Base-by-base conservation (phyloP, 64 coral and sea anemone genomes). In the Porites lutea region DNA sequence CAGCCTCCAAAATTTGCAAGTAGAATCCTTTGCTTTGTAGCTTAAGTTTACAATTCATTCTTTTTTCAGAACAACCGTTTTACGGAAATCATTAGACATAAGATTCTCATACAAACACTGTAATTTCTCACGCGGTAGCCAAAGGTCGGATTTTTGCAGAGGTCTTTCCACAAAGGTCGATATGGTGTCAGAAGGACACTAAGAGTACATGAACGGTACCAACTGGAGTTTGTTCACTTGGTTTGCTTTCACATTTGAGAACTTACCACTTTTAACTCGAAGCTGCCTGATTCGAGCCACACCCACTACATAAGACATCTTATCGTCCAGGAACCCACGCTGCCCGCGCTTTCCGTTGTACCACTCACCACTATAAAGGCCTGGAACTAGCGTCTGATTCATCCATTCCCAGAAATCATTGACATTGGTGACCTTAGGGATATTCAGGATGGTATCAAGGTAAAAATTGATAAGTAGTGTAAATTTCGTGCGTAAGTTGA, bases 231-330 rank as follows among this genome's bases (percentile, higher is more conserved):
- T 75, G 23, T 75, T 47, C 5, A 15, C 48, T 22, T 2, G 13
- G 79, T 48, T 18, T n/a, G 18, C 51, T 53, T 23, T 52, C 9
- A 55, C 75, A 72, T 58, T 19, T 47, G 76, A 13, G 20, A 12
- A 59, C 74, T 74, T 74, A 99, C 97, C 91, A 18, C 50, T 89
- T 23, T 99, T 99, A 5, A 99, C 94, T 65, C 97, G 94, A 63
- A 99, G 87, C 66, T 96, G 94, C 79, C 97, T 90, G 3, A 99
- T 75, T 52, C 97, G 87, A 19, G 94, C 88, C 19, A 65, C 43
- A 19, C 97, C 97, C 19, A 99, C 86, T 4, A 96, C 76, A 72
- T 69, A 99, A 46, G 92, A 93, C 43, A 92, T 69, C 72, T 89
- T 84, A 53, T 99, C 97, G 53, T 95, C 88, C 65, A 99, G 22